These are phyloP conservation scores for Chionis minor DNA, from an alignment of 2,113 vertebrate species.

Conservation along the genomic window DNA sequence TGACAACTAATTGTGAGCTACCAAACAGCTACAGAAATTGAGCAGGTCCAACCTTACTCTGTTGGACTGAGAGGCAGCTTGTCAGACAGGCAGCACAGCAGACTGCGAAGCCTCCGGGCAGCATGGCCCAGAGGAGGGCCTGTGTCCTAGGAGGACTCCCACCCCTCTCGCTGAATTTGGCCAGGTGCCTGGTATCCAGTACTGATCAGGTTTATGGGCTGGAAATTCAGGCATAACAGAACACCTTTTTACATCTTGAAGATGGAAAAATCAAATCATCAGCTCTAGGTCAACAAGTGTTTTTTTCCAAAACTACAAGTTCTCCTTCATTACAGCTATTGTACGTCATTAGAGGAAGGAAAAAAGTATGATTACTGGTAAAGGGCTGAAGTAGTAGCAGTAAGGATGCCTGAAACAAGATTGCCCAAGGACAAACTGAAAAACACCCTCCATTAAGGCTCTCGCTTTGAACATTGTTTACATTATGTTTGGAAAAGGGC, in stretches of 20 bases:
- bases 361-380: background rate
- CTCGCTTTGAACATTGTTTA: background rate
- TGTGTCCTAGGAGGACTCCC: background rate
- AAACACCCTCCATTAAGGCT: background rate
- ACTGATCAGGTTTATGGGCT: background rate
- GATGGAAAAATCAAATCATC: background rate
- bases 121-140: background rate
- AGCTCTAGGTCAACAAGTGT: background rate
- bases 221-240: background rate
- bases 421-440: background rate
- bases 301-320: slow-evolving; percentile 1
- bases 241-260: background rate
- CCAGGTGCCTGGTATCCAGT: background rate
- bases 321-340: background rate
- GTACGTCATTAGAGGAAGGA: background rate
- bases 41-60: background rate
- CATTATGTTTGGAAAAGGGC: background rate
- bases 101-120: background rate
- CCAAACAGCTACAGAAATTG: background rate
- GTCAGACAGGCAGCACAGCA: background rate
- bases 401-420: background rate
- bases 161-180: background rate
- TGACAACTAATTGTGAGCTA: background rate
- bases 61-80: background rate
- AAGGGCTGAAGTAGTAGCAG: background rate